phyloP scores from a whole-genome alignment of 2,888 invertebrate genomes.

The Ophion obscuratus region DNA sequence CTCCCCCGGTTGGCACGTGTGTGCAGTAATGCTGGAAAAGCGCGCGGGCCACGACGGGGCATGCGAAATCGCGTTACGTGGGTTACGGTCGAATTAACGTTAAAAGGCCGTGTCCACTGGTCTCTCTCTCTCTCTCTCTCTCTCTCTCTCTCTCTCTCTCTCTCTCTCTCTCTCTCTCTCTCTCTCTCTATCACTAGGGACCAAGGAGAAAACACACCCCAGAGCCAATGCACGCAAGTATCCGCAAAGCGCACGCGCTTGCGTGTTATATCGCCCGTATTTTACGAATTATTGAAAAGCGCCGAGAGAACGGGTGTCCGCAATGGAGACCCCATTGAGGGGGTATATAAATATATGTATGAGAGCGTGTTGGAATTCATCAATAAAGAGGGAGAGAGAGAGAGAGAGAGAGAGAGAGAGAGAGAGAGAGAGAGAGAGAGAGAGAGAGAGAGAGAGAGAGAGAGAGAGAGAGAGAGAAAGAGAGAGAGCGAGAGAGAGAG shows the following conservation, averaged over 20 bases:
- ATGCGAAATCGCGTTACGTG: constrained; percentile 6
- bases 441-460: constrained; percentile 1
- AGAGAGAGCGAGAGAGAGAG: not conserved
- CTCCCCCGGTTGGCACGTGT: too few species aligned
- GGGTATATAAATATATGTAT: too few species aligned
- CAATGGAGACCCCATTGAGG: too few species aligned
- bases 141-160: constrained; percentile 1
- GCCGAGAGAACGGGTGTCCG: not conserved
- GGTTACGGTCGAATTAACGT: constrained; percentile 51
- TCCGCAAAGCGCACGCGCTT: constrained; percentile 37
- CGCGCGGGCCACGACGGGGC: constrained; percentile 6
- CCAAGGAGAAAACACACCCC: constrained; percentile 1
- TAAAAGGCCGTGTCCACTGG: constrained; percentile 54
- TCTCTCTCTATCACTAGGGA: constrained; percentile 1
- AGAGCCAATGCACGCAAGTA: constrained; percentile 16
- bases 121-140: not conserved
- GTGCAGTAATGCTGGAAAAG: constrained; percentile 3
- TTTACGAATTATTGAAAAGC: constrained; percentile 66
- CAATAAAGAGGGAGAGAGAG: too few species aligned
- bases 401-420: constrained; percentile 5
- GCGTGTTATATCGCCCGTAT: constrained; percentile 56
- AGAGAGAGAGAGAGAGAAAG: constrained; percentile 7
- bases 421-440: not conserved
- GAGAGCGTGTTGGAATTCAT: constrained; percentile 36
- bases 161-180: not conserved